These are phyloP conservation scores for Chymomyza procnemis DNA, from an alignment of 2,888 invertebrate genomes.

Conservation along the genomic window DNA sequence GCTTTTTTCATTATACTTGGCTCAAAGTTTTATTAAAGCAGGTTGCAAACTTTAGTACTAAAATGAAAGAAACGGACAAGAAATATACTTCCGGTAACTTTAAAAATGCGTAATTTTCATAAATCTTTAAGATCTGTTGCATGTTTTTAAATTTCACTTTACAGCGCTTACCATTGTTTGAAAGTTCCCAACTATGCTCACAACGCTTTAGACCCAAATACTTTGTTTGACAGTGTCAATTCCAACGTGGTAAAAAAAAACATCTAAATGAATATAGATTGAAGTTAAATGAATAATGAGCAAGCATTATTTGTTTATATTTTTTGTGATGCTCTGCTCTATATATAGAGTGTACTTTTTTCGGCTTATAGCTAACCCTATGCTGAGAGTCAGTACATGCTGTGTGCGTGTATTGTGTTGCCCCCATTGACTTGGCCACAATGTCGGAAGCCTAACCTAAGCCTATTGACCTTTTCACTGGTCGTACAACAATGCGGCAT, in stretches of 20 bases:
- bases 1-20: no score
- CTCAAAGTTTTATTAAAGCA: no score
- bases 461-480: constrained; percentile 51
- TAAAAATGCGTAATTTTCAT: no score
- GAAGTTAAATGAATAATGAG: constrained; percentile 27
- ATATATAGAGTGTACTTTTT: neutral
- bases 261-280: constrained; percentile 12
- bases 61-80: no score
- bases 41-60: no score
- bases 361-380: neutral
- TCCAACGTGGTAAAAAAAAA: neutral
- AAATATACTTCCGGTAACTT: no score
- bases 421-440: constrained; percentile 43
- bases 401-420: constrained; percentile 17
- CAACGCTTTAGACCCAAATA: no score
- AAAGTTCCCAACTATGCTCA: no score
- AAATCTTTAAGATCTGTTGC: no score
- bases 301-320: neutral
- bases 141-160: no score
- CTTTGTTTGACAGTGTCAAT: neutral
- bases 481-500: neutral
- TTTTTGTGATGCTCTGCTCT: neutral
- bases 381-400: neutral
- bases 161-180: no score
- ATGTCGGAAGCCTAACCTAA: constrained; percentile 10